Evolutionary conservation across 2,888 invertebrate genomes (phyloP).

Genomic region (Nineta flava): DNA sequence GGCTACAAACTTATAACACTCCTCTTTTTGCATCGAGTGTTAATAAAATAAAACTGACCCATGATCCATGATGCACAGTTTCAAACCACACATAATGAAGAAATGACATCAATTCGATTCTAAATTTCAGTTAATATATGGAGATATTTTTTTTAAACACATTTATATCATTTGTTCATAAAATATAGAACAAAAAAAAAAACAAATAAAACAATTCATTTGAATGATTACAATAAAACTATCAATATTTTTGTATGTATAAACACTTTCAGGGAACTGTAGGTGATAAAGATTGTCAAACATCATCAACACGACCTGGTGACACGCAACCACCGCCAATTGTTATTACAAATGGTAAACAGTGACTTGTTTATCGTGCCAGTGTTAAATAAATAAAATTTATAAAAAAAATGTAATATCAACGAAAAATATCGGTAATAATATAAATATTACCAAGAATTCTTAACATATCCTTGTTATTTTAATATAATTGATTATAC

Average conservation of each 20-base stretch:
- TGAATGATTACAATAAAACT: not conserved
- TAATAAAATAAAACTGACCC: too few species aligned
- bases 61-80: too few species aligned
- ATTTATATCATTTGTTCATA: not conserved
- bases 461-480: conserved; percentile 3
- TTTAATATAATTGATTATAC: too few species aligned
- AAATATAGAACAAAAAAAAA: not conserved
- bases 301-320: not conserved
- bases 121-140: too few species aligned
- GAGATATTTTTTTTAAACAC: too few species aligned
- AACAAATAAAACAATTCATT: not conserved
- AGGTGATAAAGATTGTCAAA: not conserved
- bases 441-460: conserved; percentile 3
- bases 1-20: too few species aligned
- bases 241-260: not conserved
- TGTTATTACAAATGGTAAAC: conserved; percentile 3
- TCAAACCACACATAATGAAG: too few species aligned
- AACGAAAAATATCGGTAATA: too few species aligned
- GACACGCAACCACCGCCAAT: conserved; percentile 1
- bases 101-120: too few species aligned
- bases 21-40: too few species aligned
- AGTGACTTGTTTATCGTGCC: conserved; percentile 1
- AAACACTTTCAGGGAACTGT: not conserved
- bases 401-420: too few species aligned
- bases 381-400: too few species aligned